These are phyloP conservation scores for Chiropotes sagulatus DNA, from an alignment of 2,797 vertebrate genomes.

Conservation along the genomic window DNA sequence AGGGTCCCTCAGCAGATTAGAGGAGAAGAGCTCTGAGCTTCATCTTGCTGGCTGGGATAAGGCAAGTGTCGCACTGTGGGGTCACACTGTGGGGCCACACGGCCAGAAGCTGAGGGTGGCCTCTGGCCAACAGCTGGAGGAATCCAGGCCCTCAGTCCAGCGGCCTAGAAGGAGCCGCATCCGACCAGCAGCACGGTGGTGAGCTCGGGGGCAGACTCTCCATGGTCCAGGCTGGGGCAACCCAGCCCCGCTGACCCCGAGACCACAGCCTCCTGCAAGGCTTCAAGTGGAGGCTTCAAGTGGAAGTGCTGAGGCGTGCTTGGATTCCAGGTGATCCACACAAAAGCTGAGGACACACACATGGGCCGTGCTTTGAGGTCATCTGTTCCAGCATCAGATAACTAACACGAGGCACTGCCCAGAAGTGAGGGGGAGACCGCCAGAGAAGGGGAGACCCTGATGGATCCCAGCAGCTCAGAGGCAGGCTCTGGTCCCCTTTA, in stretches of 20 bases:
- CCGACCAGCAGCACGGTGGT: accelerated
- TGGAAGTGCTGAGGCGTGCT: not conserved
- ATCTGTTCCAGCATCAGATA: accelerated
- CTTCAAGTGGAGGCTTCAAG: not conserved
- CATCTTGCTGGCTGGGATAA: not conserved
- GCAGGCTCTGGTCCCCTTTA: not conserved
- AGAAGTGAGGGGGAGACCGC: not conserved
- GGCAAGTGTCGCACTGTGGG: not conserved
- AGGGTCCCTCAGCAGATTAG: not conserved
- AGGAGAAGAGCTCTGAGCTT: not conserved
- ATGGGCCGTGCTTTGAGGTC: not conserved
- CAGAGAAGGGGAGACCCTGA: not conserved
- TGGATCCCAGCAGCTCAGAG: not conserved
- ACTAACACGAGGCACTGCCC: not conserved
- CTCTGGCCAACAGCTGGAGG: not conserved
- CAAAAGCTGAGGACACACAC: accelerated
- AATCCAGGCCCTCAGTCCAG: not conserved
- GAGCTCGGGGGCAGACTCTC: too few species aligned
- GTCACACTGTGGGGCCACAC: accelerated
- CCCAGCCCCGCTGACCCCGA: not conserved
- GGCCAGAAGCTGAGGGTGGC: not conserved
- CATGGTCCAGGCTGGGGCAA: not conserved
- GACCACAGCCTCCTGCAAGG: accelerated
- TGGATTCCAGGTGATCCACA: too few species aligned
- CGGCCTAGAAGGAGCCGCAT: accelerated